Evolutionary conservation across 2,113 vertebrate species (phyloP).

Genomic region (Arenaria interpres): DNA sequence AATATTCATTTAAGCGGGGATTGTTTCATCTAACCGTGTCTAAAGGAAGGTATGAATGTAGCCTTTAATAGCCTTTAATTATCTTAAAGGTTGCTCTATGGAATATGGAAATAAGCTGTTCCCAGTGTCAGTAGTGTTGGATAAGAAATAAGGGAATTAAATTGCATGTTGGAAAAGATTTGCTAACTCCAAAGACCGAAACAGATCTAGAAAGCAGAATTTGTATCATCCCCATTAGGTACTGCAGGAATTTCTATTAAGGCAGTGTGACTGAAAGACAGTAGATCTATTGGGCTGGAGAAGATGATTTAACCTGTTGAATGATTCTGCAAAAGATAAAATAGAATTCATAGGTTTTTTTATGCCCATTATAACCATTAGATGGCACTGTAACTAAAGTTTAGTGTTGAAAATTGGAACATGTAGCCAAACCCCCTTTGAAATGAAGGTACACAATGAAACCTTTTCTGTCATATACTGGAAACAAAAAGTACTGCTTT

Average conservation of each 20-base stretch:
- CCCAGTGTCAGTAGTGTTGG: background rate
- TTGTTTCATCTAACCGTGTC: background rate
- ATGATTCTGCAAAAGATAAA: background rate
- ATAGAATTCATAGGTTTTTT: background rate
- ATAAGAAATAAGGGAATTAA: background rate
- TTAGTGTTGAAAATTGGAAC: background rate
- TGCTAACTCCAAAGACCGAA: background rate
- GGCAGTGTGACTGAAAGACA: background rate
- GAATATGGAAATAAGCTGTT: background rate
- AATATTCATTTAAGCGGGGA: background rate
- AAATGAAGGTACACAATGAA: background rate
- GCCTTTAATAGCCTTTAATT: background rate
- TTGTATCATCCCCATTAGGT: background rate
- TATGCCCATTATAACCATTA: background rate
- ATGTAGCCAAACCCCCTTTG: background rate
- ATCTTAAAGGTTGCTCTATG: background rate
- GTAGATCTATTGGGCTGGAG: background rate
- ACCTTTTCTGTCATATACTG: background rate
- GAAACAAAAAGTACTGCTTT: background rate
- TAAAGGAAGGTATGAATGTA: background rate
- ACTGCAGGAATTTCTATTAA: background rate
- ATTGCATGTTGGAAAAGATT: background rate
- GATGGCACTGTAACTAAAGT: conserved; percentile 18
- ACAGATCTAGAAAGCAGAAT: background rate
- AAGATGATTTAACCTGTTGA: background rate